Base-by-base conservation (phyloP, 2,113 vertebrate species). In the Marmota monax region DNA sequence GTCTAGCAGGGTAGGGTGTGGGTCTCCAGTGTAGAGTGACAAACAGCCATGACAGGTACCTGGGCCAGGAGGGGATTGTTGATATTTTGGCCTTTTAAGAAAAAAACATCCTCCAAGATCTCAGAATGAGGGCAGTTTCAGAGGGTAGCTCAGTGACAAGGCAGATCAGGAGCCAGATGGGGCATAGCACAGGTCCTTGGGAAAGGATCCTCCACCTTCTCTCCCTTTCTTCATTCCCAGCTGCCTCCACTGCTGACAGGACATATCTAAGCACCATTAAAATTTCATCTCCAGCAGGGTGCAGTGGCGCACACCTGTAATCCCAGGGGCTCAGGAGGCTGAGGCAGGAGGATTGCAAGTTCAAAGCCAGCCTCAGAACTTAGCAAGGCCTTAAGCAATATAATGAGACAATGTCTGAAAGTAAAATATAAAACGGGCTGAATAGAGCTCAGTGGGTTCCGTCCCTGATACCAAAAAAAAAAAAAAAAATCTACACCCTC, bases 261-360 rank as follows among this genome's bases (percentile, higher is more conserved):
- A 53, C 22, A 14, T 92, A 90, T 92, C 34, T 76, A 90, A 90
- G 51, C 51, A 56, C 48, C 27, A 84, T 76, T 88, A 53, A 77
- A 90, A 34, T 92, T 94, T 82, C 53, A 89, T 58, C 42, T 92
- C 51, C 20, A 76, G 56, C 56, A 5, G 56, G 7, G 56, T 5
- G 0, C 20, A 0, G 56, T 58, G 56, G 56, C 6, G 1, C 56
- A 58, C 6, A 7, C 56, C 56, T 58, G 56, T 58, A 58, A 22
- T 6, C 17, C 56, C 56, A 58, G 20, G 20, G 5, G 7, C 56
- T 58, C 22, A 20, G 56, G 56, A 58, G 56, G 56, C 56, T 58
- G 56, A 58, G 56, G 7, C 20, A 58, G 56, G 20, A 58, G 56
- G 20, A 58, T 22, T 22, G 20, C 20, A 22, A 58, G 56, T 58